Percentiles rank a stretch among this genome's conserved stretches.
phyloP scores from a whole-genome alignment of 2,797 vertebrate genomes.

The Linurgus olivaceus region DNA sequence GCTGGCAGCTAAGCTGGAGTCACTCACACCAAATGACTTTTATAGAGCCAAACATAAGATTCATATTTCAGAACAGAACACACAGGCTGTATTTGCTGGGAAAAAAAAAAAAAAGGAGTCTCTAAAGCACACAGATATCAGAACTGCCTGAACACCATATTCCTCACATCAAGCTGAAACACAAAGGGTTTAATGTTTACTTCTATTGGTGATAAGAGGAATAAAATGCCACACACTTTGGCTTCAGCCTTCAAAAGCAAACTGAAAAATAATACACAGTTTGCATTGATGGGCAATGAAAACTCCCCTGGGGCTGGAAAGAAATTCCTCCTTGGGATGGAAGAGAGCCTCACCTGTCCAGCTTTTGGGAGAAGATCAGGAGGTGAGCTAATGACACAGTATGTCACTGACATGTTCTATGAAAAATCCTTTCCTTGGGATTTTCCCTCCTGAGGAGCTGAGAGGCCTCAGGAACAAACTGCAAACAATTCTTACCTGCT shows the following conservation, averaged over 20 bases:
- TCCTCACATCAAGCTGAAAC: neutral
- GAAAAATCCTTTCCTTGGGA: no score
- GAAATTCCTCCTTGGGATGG: neutral
- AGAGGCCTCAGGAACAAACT: no score
- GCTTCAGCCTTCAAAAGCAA: neutral
- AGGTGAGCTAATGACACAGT: neutral
- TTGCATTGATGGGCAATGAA: neutral
- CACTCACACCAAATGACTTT: neutral
- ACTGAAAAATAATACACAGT: neutral
- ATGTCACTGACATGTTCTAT: no score
- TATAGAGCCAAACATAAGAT: neutral
- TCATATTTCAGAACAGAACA: neutral
- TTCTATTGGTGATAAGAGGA: neutral
- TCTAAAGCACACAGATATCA: neutral
- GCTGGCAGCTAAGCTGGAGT: neutral
- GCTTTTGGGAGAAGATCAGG: neutral
- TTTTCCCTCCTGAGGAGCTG: no score
- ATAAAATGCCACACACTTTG: neutral
- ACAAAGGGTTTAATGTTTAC: neutral
- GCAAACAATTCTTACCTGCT: no score
- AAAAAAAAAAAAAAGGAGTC: neutral
- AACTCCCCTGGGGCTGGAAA: neutral
- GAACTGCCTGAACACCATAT: neutral
- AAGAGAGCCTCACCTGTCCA: neutral
- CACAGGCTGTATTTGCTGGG: neutral